Percentiles rank a stretch among this genome's conserved stretches.
Conservation (phyloP, 2,113 vertebrate genomes). For the Eira barbara region DNA sequence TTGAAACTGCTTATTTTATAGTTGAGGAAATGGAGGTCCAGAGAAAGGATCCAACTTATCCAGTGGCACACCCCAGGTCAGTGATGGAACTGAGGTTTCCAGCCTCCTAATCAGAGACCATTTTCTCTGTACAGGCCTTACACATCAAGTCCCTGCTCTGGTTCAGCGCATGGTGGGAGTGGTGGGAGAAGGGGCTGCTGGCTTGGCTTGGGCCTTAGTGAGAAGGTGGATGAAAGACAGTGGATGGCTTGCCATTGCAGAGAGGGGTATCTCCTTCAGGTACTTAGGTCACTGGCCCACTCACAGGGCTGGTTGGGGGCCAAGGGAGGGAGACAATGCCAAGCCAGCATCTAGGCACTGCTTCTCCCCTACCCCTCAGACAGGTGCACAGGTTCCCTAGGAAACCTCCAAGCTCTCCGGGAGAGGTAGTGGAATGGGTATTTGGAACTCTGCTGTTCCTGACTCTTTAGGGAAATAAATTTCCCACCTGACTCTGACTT, state of each 20-base stretch:
- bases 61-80: neutral
- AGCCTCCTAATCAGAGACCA: neutral
- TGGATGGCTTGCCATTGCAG: neutral
- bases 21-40: neutral
- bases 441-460: neutral
- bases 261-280: neutral
- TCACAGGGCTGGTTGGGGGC: neutral
- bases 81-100: neutral
- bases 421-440: neutral
- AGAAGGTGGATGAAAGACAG: neutral
- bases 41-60: neutral
- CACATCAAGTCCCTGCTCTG: neutral
- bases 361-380: neutral
- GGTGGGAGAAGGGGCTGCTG: neutral
- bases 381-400: neutral
- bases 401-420: neutral
- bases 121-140: neutral
- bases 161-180: accelerated
- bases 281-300: neutral
- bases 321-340: neutral
- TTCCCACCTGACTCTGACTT: neutral
- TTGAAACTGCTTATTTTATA: neutral
- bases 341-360: neutral
- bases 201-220: neutral
- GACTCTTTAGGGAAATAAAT: neutral